Evolutionary conservation across 2,797 vertebrate species (phyloP).

Genomic region (Carapus acus): DNA sequence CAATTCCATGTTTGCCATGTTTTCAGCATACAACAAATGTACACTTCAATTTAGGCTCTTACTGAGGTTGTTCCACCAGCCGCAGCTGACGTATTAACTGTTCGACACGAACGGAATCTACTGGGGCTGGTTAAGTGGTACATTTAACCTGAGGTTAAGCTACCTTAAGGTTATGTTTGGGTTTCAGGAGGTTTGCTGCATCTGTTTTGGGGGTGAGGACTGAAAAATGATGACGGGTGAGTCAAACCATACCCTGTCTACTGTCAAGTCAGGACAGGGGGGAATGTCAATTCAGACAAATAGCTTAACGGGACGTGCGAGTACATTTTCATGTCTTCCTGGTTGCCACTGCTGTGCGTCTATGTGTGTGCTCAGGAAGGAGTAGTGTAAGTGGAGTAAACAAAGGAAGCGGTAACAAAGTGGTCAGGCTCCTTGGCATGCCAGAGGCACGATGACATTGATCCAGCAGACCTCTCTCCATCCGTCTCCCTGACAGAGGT

Average conservation of each 20-base stretch:
- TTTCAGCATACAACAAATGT: slow-evolving; percentile 15
- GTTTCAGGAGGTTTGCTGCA: slow-evolving; percentile 36
- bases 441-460: slow-evolving; percentile 69
- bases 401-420: slow-evolving; percentile 49
- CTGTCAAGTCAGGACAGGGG: slow-evolving; percentile 32
- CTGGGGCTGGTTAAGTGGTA: slow-evolving; percentile 52
- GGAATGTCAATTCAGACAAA: slow-evolving; percentile 28
- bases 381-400: slow-evolving; percentile 9
- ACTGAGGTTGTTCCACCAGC: slow-evolving; percentile 18
- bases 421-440: slow-evolving; percentile 62
- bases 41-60: slow-evolving; percentile 10
- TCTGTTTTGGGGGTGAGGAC: slow-evolving; percentile 32
- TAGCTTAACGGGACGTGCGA: slow-evolving; percentile 15
- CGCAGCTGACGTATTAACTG: slow-evolving; percentile 26
- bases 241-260: slow-evolving; percentile 45
- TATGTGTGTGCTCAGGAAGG: slow-evolving; percentile 15
- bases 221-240: slow-evolving; percentile 46
- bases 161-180: slow-evolving; percentile 60
- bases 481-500: slow-evolving; percentile 71
- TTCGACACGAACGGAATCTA: slow-evolving; percentile 47
- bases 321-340: slow-evolving; percentile 1
- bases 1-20: slow-evolving; percentile 27
- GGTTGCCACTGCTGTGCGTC: no score
- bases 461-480: slow-evolving; percentile 67
- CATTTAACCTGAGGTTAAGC: slow-evolving; percentile 61